Percentiles rank a stretch among this genome's conserved stretches.
Evolutionary conservation across 1,140 invertebrate species (phyloP).

Genomic region (Pissodes strobi): DNA sequence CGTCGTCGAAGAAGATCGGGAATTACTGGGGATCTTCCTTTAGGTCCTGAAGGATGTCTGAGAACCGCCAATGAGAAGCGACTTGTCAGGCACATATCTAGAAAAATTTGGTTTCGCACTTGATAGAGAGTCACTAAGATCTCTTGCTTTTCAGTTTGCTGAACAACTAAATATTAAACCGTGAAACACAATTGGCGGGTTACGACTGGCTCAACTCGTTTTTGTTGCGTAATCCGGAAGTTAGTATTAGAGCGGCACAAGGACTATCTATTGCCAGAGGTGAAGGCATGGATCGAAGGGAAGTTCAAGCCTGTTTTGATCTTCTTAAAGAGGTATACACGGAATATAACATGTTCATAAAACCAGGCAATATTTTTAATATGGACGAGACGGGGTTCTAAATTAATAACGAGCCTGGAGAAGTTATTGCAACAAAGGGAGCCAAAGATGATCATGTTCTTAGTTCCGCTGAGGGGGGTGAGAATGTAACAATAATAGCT

Average conservation of each 20-base stretch:
- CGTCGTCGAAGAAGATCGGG: not conserved
- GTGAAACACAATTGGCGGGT: slow-evolving; percentile 14
- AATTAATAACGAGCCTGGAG: no score
- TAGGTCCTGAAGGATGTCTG: not conserved
- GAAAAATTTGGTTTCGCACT: slow-evolving; percentile 16
- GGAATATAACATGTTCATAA: not conserved
- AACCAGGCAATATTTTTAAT: no score
- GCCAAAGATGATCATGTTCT: no score
- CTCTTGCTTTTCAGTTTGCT: slow-evolving; percentile 25
- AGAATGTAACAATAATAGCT: no score
- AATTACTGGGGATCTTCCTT: not conserved
- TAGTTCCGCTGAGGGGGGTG: no score
- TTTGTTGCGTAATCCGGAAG: slow-evolving; percentile 26
- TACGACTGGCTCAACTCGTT: slow-evolving; percentile 29
- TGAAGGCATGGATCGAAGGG: slow-evolving; percentile 26
- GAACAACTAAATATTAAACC: slow-evolving; percentile 28
- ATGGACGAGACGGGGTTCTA: no score
- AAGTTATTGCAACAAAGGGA: no score
- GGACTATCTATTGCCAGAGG: slow-evolving; percentile 33
- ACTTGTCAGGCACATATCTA: slow-evolving; percentile 2
- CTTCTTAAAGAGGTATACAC: not conserved
- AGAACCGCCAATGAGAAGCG: slow-evolving; percentile 2
- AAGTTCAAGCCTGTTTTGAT: slow-evolving; percentile 19
- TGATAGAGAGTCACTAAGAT: not conserved
- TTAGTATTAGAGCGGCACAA: slow-evolving; percentile 41